Evolutionary conservation across 2,113 vertebrate genomes (phyloP).

Genomic region (Hassar affinis): DNA sequence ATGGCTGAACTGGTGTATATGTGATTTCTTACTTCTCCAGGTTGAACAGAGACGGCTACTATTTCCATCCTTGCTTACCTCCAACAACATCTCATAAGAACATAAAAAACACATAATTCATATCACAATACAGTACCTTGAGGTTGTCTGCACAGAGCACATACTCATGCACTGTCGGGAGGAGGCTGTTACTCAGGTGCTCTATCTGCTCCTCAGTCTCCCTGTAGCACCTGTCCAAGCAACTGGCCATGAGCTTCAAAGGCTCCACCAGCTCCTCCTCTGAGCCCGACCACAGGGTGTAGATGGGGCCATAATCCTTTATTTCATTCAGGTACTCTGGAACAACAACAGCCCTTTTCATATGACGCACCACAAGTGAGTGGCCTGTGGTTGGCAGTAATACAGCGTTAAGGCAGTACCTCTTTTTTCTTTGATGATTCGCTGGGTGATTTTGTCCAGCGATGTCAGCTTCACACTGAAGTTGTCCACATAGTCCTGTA

Average conservation of each 20-base stretch:
- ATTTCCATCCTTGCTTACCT: not conserved
- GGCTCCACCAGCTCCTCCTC: constrained; percentile 81
- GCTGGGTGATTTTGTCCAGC: constrained; percentile 88
- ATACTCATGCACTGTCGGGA: constrained; percentile 87
- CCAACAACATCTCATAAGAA: not conserved
- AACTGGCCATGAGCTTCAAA: constrained; percentile 77
- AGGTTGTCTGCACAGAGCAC: constrained; percentile 87
- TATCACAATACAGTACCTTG: constrained; percentile 74
- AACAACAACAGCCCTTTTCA: constrained; percentile 20
- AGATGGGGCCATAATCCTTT: constrained; percentile 81
- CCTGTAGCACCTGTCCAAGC: constrained; percentile 79
- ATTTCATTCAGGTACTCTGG: constrained; percentile 86
- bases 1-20: not conserved
- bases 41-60: not conserved
- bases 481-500: constrained; percentile 83
- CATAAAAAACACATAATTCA: not conserved
- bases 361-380: not conserved
- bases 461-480: constrained; percentile 86
- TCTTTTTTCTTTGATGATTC: constrained; percentile 88
- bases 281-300: constrained; percentile 81
- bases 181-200: constrained; percentile 76
- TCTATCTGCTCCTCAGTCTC: constrained; percentile 78
- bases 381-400: not conserved
- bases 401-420: constrained; percentile 67
- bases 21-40: not conserved